Evolutionary conservation across 2,797 vertebrate genomes (phyloP).

Genomic region (Percopsis omiscomaycus): DNA sequence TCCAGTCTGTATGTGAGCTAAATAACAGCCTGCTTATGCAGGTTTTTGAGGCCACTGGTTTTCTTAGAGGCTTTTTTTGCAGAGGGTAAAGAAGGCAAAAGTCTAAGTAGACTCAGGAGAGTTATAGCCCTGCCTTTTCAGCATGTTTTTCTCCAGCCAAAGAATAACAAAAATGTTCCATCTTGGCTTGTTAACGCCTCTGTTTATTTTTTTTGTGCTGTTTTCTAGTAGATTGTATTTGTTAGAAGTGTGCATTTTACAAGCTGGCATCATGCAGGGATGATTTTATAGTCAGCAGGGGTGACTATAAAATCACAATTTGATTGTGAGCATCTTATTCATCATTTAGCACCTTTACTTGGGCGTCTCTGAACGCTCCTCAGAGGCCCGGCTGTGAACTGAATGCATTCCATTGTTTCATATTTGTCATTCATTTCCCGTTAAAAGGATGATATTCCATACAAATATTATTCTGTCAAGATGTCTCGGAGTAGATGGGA

Average conservation of each 20-base stretch:
- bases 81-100: constrained; percentile 12
- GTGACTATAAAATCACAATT: constrained; percentile 12
- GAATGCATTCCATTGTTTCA: constrained; percentile 4
- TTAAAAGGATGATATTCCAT: constrained; percentile 15
- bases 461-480: constrained; percentile 34
- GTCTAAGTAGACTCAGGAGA: constrained; percentile 28
- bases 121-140: constrained; percentile 17
- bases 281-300: constrained; percentile 13
- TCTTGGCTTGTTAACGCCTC: constrained; percentile 6
- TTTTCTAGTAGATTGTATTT: constrained; percentile 23
- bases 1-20: constrained; percentile 31
- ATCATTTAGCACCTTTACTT: constrained; percentile 10
- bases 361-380: constrained; percentile 6
- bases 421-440: constrained; percentile 24
- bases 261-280: constrained; percentile 11
- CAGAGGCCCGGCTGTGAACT: constrained; percentile 6
- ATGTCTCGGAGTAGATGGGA: constrained; percentile 13
- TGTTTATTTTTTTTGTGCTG: constrained; percentile 1
- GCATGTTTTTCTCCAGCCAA: constrained; percentile 15
- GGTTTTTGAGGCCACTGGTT: constrained; percentile 29
- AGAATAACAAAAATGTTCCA: constrained; percentile 28
- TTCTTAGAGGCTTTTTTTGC: constrained; percentile 21
- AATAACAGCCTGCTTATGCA: constrained; percentile 30
- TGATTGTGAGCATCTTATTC: neutral
- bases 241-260: constrained; percentile 11